phyloP scores from a whole-genome alignment of 1,140 invertebrate species.

The Drosophila seguyi region DNA sequence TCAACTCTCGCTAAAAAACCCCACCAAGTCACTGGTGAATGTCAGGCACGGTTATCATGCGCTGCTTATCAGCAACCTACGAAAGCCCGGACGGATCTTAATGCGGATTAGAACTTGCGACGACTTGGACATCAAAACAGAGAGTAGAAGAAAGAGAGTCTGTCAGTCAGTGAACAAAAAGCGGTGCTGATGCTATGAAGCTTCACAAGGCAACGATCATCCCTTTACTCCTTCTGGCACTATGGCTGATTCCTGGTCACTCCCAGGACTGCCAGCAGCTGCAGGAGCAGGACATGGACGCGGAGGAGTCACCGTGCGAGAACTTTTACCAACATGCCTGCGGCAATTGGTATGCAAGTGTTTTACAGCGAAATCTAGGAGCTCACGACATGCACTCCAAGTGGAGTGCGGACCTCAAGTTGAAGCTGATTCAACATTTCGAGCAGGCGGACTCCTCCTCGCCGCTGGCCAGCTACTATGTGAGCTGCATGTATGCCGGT shows the following conservation, averaged over 20 bases:
- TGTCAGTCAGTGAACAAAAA: constrained; percentile 24
- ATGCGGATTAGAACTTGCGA: constrained; percentile 25
- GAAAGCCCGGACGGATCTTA: constrained; percentile 4
- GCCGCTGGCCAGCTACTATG: constrained; percentile 51
- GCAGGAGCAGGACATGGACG: constrained; percentile 48
- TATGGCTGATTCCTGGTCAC: background rate
- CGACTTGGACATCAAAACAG: constrained; percentile 11
- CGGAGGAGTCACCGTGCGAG: constrained; percentile 43
- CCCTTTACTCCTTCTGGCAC: background rate
- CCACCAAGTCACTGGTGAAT: constrained; percentile 22
- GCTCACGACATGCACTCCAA: constrained; percentile 64
- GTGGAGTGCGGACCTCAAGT: constrained; percentile 60
- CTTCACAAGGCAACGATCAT: background rate
- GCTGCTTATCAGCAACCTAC: constrained; percentile 29
- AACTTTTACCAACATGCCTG: constrained; percentile 76
- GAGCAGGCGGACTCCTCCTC: background rate
- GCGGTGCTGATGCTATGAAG: constrained; percentile 4
- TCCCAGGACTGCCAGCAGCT: constrained; percentile 16
- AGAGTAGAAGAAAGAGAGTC: background rate
- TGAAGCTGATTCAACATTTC: constrained; percentile 56
- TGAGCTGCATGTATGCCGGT: constrained; percentile 51
- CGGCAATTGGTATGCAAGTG: constrained; percentile 67
- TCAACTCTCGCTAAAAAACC: constrained; percentile 13
- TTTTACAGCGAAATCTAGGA: constrained; percentile 38
- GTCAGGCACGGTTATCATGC: constrained; percentile 41